Conservation (phyloP, 2,797 vertebrate species). For the Pangasius krempfi region DNA sequence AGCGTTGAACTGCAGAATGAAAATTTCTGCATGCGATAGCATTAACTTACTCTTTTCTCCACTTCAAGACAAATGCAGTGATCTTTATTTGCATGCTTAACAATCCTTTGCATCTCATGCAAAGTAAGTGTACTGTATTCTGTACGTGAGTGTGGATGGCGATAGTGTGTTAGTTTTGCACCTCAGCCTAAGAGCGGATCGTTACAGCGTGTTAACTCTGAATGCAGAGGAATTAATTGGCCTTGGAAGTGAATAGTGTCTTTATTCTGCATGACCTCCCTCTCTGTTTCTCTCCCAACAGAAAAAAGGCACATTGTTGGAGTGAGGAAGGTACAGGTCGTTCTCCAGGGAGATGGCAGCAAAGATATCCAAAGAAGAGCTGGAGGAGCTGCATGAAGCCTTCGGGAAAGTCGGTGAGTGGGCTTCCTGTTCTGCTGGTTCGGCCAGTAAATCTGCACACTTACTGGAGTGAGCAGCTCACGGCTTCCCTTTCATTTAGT, state of each 20-base stretch:
- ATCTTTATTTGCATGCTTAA: constrained; percentile 42
- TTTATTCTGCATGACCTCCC: background rate
- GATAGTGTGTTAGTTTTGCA: background rate
- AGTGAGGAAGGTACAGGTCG: constrained; percentile 50
- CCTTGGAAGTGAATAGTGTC: background rate
- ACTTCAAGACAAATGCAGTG: background rate
- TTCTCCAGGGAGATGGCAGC: constrained; percentile 80
- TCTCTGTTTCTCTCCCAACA: constrained; percentile 24
- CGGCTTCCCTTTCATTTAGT: background rate
- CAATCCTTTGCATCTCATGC: constrained; percentile 45
- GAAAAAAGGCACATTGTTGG: constrained; percentile 41
- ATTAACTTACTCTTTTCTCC: background rate
- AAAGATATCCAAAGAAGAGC: constrained; percentile 93
- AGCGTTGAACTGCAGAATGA: background rate
- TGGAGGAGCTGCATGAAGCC: constrained; percentile 90
- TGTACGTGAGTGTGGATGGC: background rate
- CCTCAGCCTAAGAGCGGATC: background rate
- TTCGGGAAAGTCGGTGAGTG: constrained; percentile 90
- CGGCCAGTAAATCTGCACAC: background rate
- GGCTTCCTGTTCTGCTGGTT: constrained; percentile 41
- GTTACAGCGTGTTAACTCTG: background rate
- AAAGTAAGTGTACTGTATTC: constrained; percentile 45
- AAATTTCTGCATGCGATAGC: background rate
- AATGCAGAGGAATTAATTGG: background rate
- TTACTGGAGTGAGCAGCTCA: background rate